phyloP scores from a whole-genome alignment of 1,140 invertebrate genomes.

The Calliphora vicina region DNA sequence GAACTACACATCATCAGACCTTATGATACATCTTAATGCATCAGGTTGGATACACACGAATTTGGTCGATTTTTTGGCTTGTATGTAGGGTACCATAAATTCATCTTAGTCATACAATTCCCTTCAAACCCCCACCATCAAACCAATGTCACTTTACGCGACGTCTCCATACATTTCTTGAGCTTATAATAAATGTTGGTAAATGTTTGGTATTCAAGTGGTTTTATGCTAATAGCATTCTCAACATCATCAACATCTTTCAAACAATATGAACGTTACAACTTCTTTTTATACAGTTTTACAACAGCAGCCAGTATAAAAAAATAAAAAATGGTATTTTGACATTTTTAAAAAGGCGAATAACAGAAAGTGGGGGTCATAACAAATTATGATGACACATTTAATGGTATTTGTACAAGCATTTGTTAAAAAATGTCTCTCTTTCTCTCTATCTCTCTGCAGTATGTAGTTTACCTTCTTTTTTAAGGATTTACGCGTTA shows the following conservation, averaged over 20 bases:
- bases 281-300: neutral
- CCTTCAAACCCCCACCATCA: too few species aligned
- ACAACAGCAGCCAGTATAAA: neutral
- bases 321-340: neutral
- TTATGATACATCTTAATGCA: too few species aligned
- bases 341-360: neutral
- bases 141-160: neutral
- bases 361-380: neutral
- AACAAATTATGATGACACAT: neutral
- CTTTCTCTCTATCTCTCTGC: neutral
- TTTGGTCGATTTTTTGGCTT: too few species aligned
- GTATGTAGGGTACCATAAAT: too few species aligned
- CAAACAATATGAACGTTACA: neutral
- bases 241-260: neutral
- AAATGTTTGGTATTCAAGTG: constrained; percentile 19
- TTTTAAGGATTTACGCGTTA: neutral
- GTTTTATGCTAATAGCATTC: neutral
- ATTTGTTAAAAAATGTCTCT: neutral
- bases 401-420: constrained; percentile 2
- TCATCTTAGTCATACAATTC: too few species aligned
- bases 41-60: too few species aligned
- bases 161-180: neutral
- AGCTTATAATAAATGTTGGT: constrained; percentile 19
- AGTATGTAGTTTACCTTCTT: neutral
- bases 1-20: too few species aligned